Conservation (phyloP, 2,113 vertebrate species). For the Tylochromis polylepis region DNA sequence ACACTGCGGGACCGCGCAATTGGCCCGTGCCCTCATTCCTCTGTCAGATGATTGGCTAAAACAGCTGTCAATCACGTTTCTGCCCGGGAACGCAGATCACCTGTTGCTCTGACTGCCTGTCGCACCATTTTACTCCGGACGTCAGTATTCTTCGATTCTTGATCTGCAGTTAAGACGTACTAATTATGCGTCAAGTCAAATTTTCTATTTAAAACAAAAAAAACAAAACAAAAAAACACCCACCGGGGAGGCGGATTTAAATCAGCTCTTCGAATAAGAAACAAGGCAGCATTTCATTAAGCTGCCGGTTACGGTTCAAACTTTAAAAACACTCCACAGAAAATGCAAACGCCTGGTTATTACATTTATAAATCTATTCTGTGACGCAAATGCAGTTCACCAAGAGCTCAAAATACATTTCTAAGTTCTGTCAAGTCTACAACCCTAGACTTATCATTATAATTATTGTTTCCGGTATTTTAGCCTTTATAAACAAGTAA, state of each 20-base stretch:
- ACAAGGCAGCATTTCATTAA: neutral
- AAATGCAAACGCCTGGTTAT: neutral
- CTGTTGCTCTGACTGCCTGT: constrained; percentile 43
- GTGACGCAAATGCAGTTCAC: neutral
- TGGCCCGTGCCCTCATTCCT: neutral
- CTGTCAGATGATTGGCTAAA: constrained; percentile 3
- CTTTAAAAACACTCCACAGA: neutral
- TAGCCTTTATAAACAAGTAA: neutral
- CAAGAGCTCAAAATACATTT: neutral
- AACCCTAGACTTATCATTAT: neutral
- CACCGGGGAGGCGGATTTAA: neutral
- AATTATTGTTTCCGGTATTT: neutral
- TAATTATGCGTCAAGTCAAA: no score
- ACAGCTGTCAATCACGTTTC: constrained; percentile 9
- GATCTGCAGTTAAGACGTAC: neutral
- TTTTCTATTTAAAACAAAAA: neutral
- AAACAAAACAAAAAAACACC: rapidly evolving
- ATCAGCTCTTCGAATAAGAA: no score
- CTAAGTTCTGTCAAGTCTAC: neutral
- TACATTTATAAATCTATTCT: neutral
- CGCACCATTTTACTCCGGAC: neutral
- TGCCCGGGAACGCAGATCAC: constrained; percentile 49
- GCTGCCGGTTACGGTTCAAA: neutral
- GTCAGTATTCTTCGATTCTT: neutral
- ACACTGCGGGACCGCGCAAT: constrained; percentile 1